Evolutionary conservation across 2,797 vertebrate species (phyloP), one percentile per base, ranked within the genome.

Genomic region (Tinamus major): DNA sequence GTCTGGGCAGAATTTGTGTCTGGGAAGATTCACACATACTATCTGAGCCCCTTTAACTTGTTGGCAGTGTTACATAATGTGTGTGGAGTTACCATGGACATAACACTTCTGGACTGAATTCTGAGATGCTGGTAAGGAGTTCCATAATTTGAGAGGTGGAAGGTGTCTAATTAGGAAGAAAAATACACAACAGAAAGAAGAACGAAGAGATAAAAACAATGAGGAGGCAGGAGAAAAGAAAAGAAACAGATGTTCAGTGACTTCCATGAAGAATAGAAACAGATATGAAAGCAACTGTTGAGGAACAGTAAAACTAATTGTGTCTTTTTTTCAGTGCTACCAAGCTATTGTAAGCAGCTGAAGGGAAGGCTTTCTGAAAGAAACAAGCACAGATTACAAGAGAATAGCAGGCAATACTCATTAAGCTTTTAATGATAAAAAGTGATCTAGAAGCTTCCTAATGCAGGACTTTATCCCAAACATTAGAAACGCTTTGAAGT

Each of bases 361-460:
- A 92, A 82, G 27, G 19, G 49, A 94, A 95, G 41, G 42, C 18
- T 64, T 94, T 87, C 39, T 49, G 49, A 81, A 76, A 70, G 89
- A 85, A 82, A 76, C 24, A 67, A 87, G 33, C 26, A 29, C 6
- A 27, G 64, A 68, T 82, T 84, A 77, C 42, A 68, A 27, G 63
- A 91, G 51, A 89, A 84, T 14, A 72, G 29, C 31, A 74, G 79
- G 70, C 29, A 65, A 71, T 44, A 85, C 74, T 80, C 26, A 75
- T 59, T 21, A 82, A 62, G 12, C 27, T 41, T 69, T 83, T 87
- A 2, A 78, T 71, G 33, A 82, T 48, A n/a, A 88, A 90, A 92
- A 85, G 69, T 39, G 35, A 87, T 80, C 84, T 90, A 78, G 31
- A 53, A 53, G 48, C 56, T 64, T 92, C 31, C 37, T 91, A 93